These are phyloP conservation scores for Lerema accius DNA, from an alignment of 1,140 invertebrate genomes.

Conservation along the genomic window DNA sequence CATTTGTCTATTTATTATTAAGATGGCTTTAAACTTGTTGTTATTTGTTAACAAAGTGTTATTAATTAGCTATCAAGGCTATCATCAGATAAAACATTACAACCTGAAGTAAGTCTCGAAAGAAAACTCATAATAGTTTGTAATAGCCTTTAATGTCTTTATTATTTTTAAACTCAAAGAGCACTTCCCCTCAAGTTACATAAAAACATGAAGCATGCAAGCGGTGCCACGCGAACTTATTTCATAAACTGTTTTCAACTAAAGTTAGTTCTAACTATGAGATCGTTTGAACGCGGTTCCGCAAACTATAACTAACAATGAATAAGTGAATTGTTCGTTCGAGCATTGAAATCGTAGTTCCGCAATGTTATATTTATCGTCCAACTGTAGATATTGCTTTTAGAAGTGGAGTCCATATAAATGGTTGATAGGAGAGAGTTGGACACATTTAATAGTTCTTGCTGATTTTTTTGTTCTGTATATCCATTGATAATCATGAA, in stretches of 20 bases:
- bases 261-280: conserved; percentile 30
- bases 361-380: conserved; percentile 10
- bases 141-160: too few relatives aligned
- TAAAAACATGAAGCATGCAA: background rate
- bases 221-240: conserved; percentile 8
- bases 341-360: conserved; percentile 12
- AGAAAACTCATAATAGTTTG: too few relatives aligned
- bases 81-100: too few relatives aligned
- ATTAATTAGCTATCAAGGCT: too few relatives aligned
- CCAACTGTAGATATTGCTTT: background rate
- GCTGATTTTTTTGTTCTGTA: background rate
- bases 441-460: background rate
- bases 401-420: background rate
- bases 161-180: background rate
- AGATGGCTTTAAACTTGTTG: too few relatives aligned
- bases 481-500: background rate
- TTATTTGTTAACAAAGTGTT: too few relatives aligned
- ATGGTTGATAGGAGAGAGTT: background rate
- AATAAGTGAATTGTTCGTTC: conserved; percentile 22
- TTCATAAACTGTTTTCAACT: conserved; percentile 31
- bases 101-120: too few relatives aligned
- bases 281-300: conserved; percentile 21
- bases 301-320: conserved; percentile 25
- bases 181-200: background rate
- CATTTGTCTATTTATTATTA: too few relatives aligned